Evolutionary conservation across 2,888 invertebrate species (phyloP).

Genomic region (Sarcophaga subvicina): DNA sequence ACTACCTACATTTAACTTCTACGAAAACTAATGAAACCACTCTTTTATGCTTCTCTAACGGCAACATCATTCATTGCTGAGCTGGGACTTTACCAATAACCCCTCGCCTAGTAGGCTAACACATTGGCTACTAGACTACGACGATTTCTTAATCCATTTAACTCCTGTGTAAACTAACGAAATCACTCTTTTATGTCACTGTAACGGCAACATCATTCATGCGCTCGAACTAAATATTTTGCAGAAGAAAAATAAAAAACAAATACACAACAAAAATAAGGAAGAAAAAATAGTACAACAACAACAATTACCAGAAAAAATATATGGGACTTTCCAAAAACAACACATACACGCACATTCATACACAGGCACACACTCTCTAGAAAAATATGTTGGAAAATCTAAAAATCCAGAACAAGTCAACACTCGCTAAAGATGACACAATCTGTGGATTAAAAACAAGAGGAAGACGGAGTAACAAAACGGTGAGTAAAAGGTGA

Average conservation of each 20-base stretch:
- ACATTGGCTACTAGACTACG: too few relatives aligned
- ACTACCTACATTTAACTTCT: too few relatives aligned
- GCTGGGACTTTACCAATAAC: too few relatives aligned
- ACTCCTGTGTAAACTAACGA: too few relatives aligned
- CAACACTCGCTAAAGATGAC: slow-evolving; percentile 67
- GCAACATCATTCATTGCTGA: too few relatives aligned
- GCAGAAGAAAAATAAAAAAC: neutral
- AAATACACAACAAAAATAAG: neutral
- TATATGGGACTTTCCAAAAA: slow-evolving; percentile 38
- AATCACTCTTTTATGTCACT: too few relatives aligned
- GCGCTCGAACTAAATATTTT: neutral
- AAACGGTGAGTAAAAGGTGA: slow-evolving; percentile 45
- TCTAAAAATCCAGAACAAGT: slow-evolving; percentile 65
- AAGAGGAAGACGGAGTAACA: slow-evolving; percentile 13
- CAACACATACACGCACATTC: neutral
- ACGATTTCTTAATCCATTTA: too few relatives aligned
- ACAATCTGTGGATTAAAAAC: slow-evolving; percentile 54
- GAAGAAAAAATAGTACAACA: neutral
- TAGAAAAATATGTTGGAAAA: slow-evolving; percentile 19
- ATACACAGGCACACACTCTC: neutral
- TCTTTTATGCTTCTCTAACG: too few relatives aligned
- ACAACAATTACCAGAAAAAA: slow-evolving; percentile 22
- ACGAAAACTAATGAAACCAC: too few relatives aligned
- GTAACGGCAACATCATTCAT: neutral
- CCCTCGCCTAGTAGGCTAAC: too few relatives aligned